Evolutionary conservation across 2,113 vertebrate species (phyloP).

Genomic region (Loxodonta africana): DNA sequence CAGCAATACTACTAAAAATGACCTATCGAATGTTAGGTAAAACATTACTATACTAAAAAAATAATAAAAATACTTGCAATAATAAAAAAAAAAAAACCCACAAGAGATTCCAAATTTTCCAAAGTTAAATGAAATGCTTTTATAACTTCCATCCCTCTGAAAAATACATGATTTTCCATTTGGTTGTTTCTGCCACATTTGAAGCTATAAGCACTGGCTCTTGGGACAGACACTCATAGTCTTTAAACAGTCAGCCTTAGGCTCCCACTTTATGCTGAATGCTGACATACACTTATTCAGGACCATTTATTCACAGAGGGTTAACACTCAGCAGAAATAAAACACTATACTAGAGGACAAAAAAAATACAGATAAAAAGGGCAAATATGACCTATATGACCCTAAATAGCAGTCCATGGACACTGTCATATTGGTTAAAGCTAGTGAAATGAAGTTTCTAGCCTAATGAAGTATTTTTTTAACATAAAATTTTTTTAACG

Average conservation of each 20-base stretch:
- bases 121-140: conserved; percentile 55
- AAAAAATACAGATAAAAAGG: background rate
- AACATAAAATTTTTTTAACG: conserved; percentile 63
- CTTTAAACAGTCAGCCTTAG: conserved; percentile 64
- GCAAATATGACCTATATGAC: conserved; percentile 15
- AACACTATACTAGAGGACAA: background rate
- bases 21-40: conserved; percentile 70
- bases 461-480: conserved; percentile 4
- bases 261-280: conserved; percentile 32
- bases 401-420: background rate
- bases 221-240: conserved; percentile 36
- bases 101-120: background rate
- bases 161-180: conserved; percentile 51
- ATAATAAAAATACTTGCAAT: conserved; percentile 67
- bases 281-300: conserved; percentile 62
- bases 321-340: conserved; percentile 67
- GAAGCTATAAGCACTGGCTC: conserved; percentile 44
- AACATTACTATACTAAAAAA: conserved; percentile 62
- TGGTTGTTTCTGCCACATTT: conserved; percentile 64
- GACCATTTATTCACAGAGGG: conserved; percentile 52
- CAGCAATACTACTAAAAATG: conserved; percentile 66
- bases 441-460: background rate
- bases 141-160: conserved; percentile 36
- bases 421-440: background rate
- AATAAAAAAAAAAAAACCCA: background rate